These are phyloP conservation scores for Ligdia adustata DNA, from an alignment of 2,888 invertebrate species.

Conservation along the genomic window DNA sequence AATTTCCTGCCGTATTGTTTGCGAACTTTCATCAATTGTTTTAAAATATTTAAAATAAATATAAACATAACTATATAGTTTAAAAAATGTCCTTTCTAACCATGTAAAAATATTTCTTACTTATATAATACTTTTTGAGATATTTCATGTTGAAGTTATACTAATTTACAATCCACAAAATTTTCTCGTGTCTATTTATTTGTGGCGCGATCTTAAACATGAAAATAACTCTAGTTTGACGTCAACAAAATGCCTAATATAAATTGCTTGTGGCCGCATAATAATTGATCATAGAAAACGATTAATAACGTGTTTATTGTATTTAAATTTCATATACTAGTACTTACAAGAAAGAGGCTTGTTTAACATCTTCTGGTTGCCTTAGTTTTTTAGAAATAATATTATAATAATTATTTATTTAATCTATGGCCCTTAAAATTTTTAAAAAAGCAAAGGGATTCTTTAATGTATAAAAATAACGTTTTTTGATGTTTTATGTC, in stretches of 20 bases:
- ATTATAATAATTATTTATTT: too few species aligned
- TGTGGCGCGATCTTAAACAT: constrained; percentile 24
- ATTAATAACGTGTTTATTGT: constrained; percentile 63
- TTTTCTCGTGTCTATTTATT: too few species aligned
- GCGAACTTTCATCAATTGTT: too few species aligned
- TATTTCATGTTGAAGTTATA: constrained; percentile 1
- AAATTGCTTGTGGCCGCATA: constrained; percentile 55
- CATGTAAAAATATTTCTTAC: background rate
- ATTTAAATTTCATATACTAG: constrained; percentile 21
- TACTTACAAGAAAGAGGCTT: too few species aligned
- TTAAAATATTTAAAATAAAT: background rate
- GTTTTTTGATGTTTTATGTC: too few species aligned
- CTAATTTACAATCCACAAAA: background rate
- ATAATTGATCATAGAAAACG: constrained; percentile 63
- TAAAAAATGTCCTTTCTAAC: background rate
- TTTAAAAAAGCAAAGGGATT: too few species aligned
- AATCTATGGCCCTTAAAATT: too few species aligned
- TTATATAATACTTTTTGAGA: background rate
- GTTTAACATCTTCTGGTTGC: too few species aligned
- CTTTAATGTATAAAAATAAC: too few species aligned
- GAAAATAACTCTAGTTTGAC: constrained; percentile 54
- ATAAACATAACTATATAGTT: background rate
- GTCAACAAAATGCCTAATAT: constrained; percentile 64
- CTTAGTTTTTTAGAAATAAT: too few species aligned
- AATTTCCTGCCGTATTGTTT: too few species aligned